Evolutionary conservation across 2,888 invertebrate species (phyloP), one percentile per base, ranked within the genome.

Genomic region (Blomia tropicalis): DNA sequence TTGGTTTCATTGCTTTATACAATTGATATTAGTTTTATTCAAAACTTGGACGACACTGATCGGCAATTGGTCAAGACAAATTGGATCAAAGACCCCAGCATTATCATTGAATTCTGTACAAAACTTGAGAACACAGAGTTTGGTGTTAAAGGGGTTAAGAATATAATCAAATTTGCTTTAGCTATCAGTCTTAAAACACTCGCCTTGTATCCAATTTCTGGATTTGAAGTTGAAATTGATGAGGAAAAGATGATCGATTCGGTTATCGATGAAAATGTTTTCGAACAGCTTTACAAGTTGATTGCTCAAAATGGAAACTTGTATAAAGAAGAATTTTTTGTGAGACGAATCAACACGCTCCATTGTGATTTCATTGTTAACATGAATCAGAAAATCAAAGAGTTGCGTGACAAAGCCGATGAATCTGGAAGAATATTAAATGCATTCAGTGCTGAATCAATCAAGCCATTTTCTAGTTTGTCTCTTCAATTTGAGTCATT

Each of bases 341-440:
- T 86, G 69, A 80, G 85, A 25, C 80, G 87, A 51, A 76, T 92
- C 53, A 93, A 95, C 75, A 79, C 81, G 19, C 77, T 93, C 7
- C 78, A 93, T 60, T 87, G 89, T 0, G 92, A 93, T 75, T 92
- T 95, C 70, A 87, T 95, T 56, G 83, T 87, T 66, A 80, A 86
- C 61, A 87, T 92, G 87, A 92, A 91, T 60, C 80, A 89, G 56
- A 92, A 91, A 80, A 81, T 87, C 0, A 85, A 85, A 69, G 87
- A 87, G 72, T 74, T 88, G 65, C 77, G 85, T 58, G 83, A 83
- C 69, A 79, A 85, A 69, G 91, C 90, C 0, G 92, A 93, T 74
- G 93, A 95, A 74, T 83, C 84, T 1, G 85, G 87, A 17, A 80
- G 87, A 64, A 83, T 85, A 1, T 81, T 84, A 44, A 64, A 64